Percentiles rank a stretch among this genome's conserved stretches.
phyloP scores from a whole-genome alignment of 2,888 invertebrate genomes.

The Caenorhabditis angaria region DNA sequence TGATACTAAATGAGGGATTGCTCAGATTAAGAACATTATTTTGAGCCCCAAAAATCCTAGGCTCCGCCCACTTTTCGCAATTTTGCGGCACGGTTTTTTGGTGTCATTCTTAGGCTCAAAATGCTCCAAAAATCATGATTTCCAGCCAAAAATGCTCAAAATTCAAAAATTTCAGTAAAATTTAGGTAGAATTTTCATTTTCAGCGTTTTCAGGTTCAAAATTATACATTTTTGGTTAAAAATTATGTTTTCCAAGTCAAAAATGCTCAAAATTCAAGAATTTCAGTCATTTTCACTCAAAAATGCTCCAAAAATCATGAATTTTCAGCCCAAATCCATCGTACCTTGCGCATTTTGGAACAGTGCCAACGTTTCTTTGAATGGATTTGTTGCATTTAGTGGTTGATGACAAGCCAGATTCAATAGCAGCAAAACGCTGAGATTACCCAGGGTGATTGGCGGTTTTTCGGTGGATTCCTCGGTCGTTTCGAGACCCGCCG shows the following conservation, averaged over 20 bases:
- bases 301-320: too few species aligned
- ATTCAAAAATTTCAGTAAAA: too few species aligned
- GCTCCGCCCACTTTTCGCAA: too few species aligned
- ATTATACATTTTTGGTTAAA: not conserved
- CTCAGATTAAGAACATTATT: too few species aligned
- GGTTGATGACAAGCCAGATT: constrained; percentile 78
- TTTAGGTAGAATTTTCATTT: too few species aligned
- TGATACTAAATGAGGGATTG: too few species aligned
- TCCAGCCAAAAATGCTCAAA: not conserved
- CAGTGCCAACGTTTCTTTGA: constrained; percentile 84
- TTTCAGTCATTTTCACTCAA: too few species aligned
- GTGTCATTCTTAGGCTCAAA: constrained; percentile 5
- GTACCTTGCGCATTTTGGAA: constrained; percentile 84
- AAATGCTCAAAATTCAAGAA: too few species aligned
- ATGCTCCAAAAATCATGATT: constrained; percentile 13
- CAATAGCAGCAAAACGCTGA: constrained; percentile 86
- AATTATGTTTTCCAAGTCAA: constrained; percentile 10
- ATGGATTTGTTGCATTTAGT: constrained; percentile 79
- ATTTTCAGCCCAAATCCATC: not conserved
- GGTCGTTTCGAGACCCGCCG: constrained; percentile 48
- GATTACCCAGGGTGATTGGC: constrained; percentile 81
- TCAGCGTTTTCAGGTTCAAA: constrained; percentile 4
- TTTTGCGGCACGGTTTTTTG: too few species aligned
- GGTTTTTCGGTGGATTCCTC: constrained; percentile 68
- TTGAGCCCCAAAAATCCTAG: too few species aligned